These are phyloP conservation scores for Plagodis dolabraria DNA, from an alignment of 2,888 invertebrate species.

Conservation along the genomic window DNA sequence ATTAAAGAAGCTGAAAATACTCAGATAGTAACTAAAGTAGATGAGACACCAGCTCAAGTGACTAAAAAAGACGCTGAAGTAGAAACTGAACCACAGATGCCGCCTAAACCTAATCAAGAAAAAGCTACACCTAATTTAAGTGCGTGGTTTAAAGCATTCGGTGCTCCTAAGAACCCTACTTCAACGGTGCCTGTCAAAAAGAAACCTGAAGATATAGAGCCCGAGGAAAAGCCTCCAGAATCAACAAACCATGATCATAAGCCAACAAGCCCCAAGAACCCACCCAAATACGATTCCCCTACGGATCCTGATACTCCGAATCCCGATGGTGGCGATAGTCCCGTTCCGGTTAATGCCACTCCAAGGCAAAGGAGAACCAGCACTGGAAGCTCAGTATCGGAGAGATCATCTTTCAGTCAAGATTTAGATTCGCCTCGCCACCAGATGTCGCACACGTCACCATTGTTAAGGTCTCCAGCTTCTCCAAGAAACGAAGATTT, in stretches of 20 bases:
- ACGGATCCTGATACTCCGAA: constrained; percentile 68
- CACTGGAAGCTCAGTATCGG: constrained; percentile 92
- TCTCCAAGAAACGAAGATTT: constrained; percentile 90
- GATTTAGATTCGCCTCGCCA: constrained; percentile 90
- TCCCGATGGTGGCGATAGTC: constrained; percentile 76
- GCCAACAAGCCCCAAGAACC: constrained; percentile 61
- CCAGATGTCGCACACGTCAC: constrained; percentile 90
- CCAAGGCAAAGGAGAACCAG: constrained; percentile 89
- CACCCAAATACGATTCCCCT: constrained; percentile 71
- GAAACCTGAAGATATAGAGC: constrained; percentile 84
- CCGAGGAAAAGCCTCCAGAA: constrained; percentile 71
- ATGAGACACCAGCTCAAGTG: constrained; percentile 50
- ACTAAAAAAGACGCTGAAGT: constrained; percentile 72
- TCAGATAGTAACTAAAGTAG: constrained; percentile 45
- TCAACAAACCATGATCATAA: constrained; percentile 56
- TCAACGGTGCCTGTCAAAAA: constrained; percentile 82
- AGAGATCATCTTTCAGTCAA: constrained; percentile 91
- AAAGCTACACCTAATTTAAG: constrained; percentile 94
- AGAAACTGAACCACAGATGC: constrained; percentile 67
- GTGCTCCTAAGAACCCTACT: constrained; percentile 89
- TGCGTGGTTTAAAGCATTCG: constrained; percentile 97
- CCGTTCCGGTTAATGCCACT: constrained; percentile 61
- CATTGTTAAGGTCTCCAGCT: constrained; percentile 90
- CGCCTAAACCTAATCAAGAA: constrained; percentile 80
- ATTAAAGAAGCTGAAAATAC: constrained; percentile 28